Conservation (phyloP, 2,888 invertebrate genomes). For the Eumacrocentrus americanus region DNA sequence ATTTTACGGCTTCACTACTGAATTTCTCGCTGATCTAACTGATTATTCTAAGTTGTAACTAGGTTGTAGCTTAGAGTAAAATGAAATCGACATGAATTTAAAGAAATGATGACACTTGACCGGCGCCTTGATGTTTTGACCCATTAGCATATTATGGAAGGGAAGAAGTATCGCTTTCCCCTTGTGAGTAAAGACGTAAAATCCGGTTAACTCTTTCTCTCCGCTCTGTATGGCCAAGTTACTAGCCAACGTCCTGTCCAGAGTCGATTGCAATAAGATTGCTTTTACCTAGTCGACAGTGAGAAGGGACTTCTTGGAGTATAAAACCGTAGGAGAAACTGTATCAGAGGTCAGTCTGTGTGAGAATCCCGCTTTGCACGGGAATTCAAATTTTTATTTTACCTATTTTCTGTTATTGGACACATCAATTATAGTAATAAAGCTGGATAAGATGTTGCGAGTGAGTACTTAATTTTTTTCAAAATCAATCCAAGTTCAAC, state of each 20-base stretch:
- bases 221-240: conserved; percentile 50
- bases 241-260: conserved; percentile 53
- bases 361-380: conserved; percentile 40
- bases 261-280: conserved; percentile 42
- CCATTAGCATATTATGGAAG: conserved; percentile 13
- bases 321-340: conserved; percentile 53
- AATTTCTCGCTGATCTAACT: too few species aligned
- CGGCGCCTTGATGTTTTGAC: conserved; percentile 7
- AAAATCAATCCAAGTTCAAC: conserved; percentile 2
- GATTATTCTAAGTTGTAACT: too few species aligned
- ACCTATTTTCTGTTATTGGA: conserved; percentile 26
- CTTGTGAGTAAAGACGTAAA: background rate
- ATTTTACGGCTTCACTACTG: too few species aligned
- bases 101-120: too few species aligned
- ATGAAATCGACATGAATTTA: too few species aligned
- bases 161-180: conserved; percentile 13
- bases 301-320: conserved; percentile 52
- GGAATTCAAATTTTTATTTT: conserved; percentile 20
- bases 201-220: conserved; percentile 52
- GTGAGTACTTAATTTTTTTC: conserved; percentile 44
- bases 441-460: conserved; percentile 38
- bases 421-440: conserved; percentile 28
- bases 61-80: too few species aligned
- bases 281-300: conserved; percentile 47
- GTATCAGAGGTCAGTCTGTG: conserved; percentile 48